Evolutionary conservation across 2,113 vertebrate species (phyloP).

Genomic region (Pomatorhinus ruficollis): DNA sequence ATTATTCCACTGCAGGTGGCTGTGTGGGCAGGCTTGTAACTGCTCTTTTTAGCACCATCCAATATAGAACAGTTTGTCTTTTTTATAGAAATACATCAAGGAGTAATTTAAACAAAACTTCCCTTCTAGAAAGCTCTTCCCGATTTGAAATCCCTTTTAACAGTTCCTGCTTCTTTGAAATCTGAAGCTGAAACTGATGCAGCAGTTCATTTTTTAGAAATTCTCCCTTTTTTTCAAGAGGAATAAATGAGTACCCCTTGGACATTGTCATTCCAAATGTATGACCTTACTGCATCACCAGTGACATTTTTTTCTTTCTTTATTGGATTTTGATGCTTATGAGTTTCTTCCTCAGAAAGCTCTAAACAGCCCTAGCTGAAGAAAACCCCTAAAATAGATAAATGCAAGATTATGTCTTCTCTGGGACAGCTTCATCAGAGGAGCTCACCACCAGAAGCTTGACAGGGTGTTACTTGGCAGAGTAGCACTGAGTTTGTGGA

Average conservation of each 20-base stretch:
- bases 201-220: background rate
- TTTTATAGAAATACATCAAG: constrained; percentile 39
- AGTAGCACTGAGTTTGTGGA: background rate
- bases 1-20: constrained; percentile 49
- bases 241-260: background rate
- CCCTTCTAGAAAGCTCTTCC: background rate
- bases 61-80: background rate
- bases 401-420: background rate
- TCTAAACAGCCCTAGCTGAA: background rate
- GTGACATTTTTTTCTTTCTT: background rate
- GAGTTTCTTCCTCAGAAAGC: background rate
- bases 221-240: background rate
- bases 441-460: background rate
- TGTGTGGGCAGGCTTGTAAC: constrained; percentile 30
- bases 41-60: constrained; percentile 51
- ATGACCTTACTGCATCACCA: background rate
- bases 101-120: constrained; percentile 22
- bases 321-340: background rate
- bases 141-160: background rate
- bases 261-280: background rate
- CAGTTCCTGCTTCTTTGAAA: background rate
- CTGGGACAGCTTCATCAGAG: background rate
- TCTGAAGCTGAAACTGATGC: background rate
- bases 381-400: background rate
- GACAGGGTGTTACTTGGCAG: background rate